Conservation (phyloP, 2,888 invertebrate genomes). For the Agrenia bidenticulata region DNA sequence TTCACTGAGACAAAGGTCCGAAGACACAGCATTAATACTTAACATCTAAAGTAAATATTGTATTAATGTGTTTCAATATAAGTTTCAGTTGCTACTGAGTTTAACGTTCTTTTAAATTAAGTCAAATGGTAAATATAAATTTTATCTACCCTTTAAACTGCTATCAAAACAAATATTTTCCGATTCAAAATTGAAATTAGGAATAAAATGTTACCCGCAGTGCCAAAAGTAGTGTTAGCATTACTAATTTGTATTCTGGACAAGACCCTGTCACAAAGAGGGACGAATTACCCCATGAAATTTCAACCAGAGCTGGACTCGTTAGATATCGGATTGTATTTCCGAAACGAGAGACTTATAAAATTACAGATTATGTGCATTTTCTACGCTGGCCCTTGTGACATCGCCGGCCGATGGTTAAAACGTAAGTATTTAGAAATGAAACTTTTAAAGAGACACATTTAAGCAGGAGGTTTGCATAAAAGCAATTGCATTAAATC, state of each 20-base stretch:
- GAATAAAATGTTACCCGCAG: too few relatives aligned
- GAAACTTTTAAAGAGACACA: too few relatives aligned
- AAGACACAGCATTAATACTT: too few relatives aligned
- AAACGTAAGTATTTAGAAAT: conserved; percentile 45
- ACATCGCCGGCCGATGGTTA: conserved; percentile 40
- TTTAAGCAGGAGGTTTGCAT: not conserved
- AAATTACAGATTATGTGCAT: conserved; percentile 41
- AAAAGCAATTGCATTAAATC: not conserved
- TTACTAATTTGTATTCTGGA: conserved; percentile 14
- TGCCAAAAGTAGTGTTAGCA: conserved; percentile 9
- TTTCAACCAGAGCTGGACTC: conserved; percentile 38
- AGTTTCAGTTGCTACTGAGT: too few relatives aligned
- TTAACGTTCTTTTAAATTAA: too few relatives aligned
- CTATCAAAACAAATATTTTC: too few relatives aligned
- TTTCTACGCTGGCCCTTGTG: conserved; percentile 40
- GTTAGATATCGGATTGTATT: conserved; percentile 36
- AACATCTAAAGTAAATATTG: too few relatives aligned
- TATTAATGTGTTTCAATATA: too few relatives aligned
- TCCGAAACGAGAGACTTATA: conserved; percentile 37
- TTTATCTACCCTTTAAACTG: too few relatives aligned
- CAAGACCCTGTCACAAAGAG: conserved; percentile 21
- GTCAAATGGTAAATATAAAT: too few relatives aligned
- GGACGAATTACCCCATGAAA: conserved; percentile 31
- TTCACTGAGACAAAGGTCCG: too few relatives aligned
- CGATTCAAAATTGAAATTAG: too few relatives aligned